Base-by-base conservation (phyloP, 2,113 vertebrate genomes). In the Urocitellus parryii region DNA sequence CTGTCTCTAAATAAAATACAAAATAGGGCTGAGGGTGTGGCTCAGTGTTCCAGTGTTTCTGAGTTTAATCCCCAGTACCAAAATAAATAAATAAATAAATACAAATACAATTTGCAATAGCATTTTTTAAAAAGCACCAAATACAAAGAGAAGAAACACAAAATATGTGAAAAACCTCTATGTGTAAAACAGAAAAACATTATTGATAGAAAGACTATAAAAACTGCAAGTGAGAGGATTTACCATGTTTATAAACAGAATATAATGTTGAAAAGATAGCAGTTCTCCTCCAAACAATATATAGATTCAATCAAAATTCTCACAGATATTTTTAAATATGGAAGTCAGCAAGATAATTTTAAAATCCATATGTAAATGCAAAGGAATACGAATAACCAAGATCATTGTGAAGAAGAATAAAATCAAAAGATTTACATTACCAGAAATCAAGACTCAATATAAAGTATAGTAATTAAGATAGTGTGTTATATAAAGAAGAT, bases 281-380 rank as follows among this genome's bases (percentile, higher is more conserved):
- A 61, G 70, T 90, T 13, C 32, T 92, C 53, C 53, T 63, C 12
- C 56, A 93, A 92, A 83, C 82, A 29, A 91, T 65, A 68, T 45
- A 76, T 56, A 91, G 29, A 93, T 90, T 92, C 29, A 87, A 56
- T 83, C 5, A 86, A 89, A 94, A 90, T 84, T 95, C 68, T 84
- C 72, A 37, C 20, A 94, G 61, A 88, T 92, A 94, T 93, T 88
- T 97, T 94, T 80, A 92, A 90, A 88, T 77, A 65, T 94, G 67
- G 17, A 94, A 84, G 94, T 81, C 34, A 92, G 39, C 22, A 79
- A 91, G 45, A 92, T 76, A 92, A 97, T 90, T 97, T 95, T 90
- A 92, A 85, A 90, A 70, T 82, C 39, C 81, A 79, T 86, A 79
- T 91, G 63, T 68, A 94, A 93, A 92, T 80, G 20, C 48, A 86